These are phyloP conservation scores for Alauda arvensis DNA, from an alignment of 2,797 vertebrate species.

Conservation along the genomic window DNA sequence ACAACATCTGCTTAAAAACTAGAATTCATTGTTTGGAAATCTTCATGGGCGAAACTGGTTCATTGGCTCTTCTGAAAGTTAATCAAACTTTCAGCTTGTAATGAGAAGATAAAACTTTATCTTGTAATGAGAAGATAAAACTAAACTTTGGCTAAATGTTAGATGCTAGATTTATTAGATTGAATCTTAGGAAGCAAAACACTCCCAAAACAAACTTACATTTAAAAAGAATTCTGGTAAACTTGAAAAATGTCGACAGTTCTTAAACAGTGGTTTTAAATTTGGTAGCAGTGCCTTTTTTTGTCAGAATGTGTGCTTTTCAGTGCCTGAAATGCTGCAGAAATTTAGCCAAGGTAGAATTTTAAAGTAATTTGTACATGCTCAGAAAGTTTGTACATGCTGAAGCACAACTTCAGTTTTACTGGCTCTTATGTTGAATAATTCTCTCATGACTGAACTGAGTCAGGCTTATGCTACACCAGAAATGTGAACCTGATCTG, in stretches of 20 bases:
- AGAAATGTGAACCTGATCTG: background rate
- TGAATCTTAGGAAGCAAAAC: background rate
- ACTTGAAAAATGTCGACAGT: background rate
- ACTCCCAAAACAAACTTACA: background rate
- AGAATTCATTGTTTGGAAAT: background rate
- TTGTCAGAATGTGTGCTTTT: background rate
- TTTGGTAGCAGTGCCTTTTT: background rate
- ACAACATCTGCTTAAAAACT: background rate
- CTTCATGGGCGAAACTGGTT: background rate
- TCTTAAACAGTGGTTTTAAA: background rate
- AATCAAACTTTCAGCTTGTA: slow-evolving; percentile 1
- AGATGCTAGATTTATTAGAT: background rate
- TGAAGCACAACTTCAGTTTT: background rate
- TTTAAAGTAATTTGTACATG: background rate
- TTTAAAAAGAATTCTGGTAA: background rate
- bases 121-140: background rate
- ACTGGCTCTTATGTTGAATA: background rate
- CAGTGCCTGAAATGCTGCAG: background rate
- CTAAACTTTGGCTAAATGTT: background rate
- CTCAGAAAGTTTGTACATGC: background rate
- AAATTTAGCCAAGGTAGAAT: background rate
- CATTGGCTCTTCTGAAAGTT: background rate
- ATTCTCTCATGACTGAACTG: background rate
- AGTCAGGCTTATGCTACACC: background rate
- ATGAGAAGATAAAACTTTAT: background rate